phyloP scores from a whole-genome alignment of 2,797 vertebrate genomes.

The Hemibagrus guttatus region DNA sequence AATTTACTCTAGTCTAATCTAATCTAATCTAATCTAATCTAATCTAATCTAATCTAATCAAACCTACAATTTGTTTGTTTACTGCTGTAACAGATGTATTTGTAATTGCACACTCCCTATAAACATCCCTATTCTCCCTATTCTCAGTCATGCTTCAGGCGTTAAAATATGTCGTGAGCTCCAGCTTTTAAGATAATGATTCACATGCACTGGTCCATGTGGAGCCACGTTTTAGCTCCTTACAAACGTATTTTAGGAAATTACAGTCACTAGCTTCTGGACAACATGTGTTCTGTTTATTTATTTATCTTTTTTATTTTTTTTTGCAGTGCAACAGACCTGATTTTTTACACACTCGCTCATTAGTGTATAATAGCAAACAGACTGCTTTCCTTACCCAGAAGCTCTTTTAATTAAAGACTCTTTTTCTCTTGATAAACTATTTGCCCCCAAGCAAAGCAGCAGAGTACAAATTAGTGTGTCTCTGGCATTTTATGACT shows the following conservation, averaged over 20 bases:
- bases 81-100: not conserved
- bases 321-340: slow-evolving; percentile 50
- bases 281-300: slow-evolving; percentile 32
- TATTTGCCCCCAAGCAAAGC: slow-evolving; percentile 52
- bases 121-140: not conserved
- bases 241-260: slow-evolving; percentile 46
- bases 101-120: not conserved
- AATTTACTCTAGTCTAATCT: no score
- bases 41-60: no score
- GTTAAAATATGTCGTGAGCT: slow-evolving; percentile 3
- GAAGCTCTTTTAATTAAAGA: slow-evolving; percentile 26
- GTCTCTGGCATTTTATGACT: slow-evolving; percentile 62
- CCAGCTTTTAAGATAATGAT: slow-evolving; percentile 36
- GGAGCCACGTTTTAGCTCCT: not conserved
- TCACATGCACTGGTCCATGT: slow-evolving; percentile 31
- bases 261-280: slow-evolving; percentile 39
- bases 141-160: not conserved
- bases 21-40: no score
- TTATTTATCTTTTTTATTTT: not conserved
- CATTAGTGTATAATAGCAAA: slow-evolving; percentile 55
- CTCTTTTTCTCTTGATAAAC: slow-evolving; percentile 41
- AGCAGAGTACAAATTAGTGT: slow-evolving; percentile 61
- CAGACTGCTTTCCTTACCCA: slow-evolving; percentile 52
- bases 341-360: slow-evolving; percentile 43
- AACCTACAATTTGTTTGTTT: not conserved